Base-by-base conservation (phyloP, 1,140 invertebrate species). In the Meloidogyne exigua region DNA sequence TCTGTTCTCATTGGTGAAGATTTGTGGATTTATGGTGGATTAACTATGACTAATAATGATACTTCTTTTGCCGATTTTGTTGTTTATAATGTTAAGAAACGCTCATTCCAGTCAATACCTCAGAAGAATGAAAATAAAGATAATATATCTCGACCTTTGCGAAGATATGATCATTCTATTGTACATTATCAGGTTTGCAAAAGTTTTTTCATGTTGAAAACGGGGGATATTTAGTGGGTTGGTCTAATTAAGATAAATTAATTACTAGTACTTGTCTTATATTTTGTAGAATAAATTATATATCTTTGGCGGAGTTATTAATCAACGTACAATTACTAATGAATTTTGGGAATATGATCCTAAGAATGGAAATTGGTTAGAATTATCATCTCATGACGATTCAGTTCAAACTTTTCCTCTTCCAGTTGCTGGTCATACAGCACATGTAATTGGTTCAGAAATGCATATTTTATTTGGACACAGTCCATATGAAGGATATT, bases 391-490 rank as follows among this genome's bases (percentile, higher is more conserved):
- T 12, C 69, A 78, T 23, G 79, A 81, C 39, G 76, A 76, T 9
- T 76, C 72, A 25, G 13, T 73, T 21, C 64, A 66, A 9, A 75
- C 75, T 15, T 49, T 85, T 28, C 85, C 85, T 21, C 67, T 78
- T 15, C 83, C 86, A 13, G 85, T 85, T 25, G 80, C 83, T 44
- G 85, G 85, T 25, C 85, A 87, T 74, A 82, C 85, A 21, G 86
- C 86, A 39, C 87, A 88, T 70, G 82, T 87, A 12, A 76, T 87
- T 66, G 81, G 77, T 10, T 69, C 85, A 12, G 76, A 87, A 49
- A 87, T 87, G 85, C 84, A 81, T 75, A 74, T 85, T 75, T 75
- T 87, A 62, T 87, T 87, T 72, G 85, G 85, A 12, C 87, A 88
- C 75, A 87, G 85, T 67, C 83, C 83, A 28, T 81, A 75, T 64